phyloP scores from a whole-genome alignment of 1,140 invertebrate species.

The Akabosia matsudoensis region DNA sequence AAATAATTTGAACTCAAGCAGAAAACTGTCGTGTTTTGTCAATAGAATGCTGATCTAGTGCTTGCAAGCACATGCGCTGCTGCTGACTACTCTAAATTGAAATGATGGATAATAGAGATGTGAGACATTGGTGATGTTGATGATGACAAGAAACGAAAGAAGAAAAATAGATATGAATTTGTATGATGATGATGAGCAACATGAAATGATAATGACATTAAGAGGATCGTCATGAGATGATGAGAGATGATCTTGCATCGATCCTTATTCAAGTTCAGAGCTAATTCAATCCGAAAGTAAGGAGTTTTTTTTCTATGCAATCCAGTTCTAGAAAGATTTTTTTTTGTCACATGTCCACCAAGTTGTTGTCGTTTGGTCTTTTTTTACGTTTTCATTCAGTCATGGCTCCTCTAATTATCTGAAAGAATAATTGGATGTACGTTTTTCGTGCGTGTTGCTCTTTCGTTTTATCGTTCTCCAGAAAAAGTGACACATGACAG shows the following conservation, averaged over 20 bases:
- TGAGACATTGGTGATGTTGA: constrained; percentile 3
- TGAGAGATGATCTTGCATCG: not conserved
- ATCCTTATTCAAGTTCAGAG: not conserved
- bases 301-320: not conserved
- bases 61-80: not conserved
- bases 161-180: not conserved
- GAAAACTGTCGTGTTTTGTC: too few species aligned
- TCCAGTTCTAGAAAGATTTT: not conserved
- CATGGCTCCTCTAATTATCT: not conserved
- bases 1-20: not conserved
- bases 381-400: not conserved
- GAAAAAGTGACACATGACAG: constrained; percentile 12
- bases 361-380: not conserved
- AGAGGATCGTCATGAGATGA: not conserved
- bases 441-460: not conserved
- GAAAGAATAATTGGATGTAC: constrained; percentile 3
- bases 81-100: not conserved
- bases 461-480: not conserved
- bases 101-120: constrained; percentile 15
- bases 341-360: not conserved
- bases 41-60: too few species aligned
- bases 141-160: not conserved
- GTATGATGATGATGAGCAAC: not conserved
- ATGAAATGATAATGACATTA: constrained; percentile 10
- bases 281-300: not conserved